phyloP scores from a whole-genome alignment of 2,113 vertebrate species.

The Azemiops feae region DNA sequence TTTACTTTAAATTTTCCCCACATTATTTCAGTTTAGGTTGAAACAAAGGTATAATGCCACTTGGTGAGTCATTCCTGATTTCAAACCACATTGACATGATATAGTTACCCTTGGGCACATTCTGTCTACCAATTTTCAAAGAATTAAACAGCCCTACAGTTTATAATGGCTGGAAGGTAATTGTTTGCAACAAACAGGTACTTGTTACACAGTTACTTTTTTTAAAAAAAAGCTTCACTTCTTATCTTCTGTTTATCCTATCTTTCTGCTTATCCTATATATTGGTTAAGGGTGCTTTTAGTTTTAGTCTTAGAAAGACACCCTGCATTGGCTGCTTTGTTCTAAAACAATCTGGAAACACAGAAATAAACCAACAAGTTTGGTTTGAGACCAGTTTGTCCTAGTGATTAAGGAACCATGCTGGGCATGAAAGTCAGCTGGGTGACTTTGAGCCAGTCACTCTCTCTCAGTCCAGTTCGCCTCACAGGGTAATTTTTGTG shows the following conservation, averaged over 20 bases:
- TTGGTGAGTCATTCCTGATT: conserved; percentile 50
- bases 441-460: not conserved
- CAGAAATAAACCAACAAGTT: not conserved
- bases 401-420: not conserved
- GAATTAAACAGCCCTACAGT: conserved; percentile 15
- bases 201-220: not conserved
- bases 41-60: conserved; percentile 47
- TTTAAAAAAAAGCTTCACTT: not conserved
- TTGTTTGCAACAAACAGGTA: not conserved
- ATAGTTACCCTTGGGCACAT: not conserved
- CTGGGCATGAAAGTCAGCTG: not conserved
- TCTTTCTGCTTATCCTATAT: not conserved
- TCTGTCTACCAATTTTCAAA: not conserved
- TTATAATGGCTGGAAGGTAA: not conserved
- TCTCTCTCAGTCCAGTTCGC: not conserved
- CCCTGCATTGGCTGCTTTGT: not conserved
- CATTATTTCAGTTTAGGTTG: conserved; percentile 53
- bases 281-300: not conserved
- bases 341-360: not conserved
- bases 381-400: not conserved
- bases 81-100: not conserved
- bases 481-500: not conserved
- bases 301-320: not conserved
- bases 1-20: conserved; percentile 54
- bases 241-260: not conserved